Percentiles rank a stretch among this genome's conserved stretches.
These are phyloP conservation scores for Psittacula derbiana DNA, from an alignment of 2,797 vertebrate genomes.

Conservation along the genomic window DNA sequence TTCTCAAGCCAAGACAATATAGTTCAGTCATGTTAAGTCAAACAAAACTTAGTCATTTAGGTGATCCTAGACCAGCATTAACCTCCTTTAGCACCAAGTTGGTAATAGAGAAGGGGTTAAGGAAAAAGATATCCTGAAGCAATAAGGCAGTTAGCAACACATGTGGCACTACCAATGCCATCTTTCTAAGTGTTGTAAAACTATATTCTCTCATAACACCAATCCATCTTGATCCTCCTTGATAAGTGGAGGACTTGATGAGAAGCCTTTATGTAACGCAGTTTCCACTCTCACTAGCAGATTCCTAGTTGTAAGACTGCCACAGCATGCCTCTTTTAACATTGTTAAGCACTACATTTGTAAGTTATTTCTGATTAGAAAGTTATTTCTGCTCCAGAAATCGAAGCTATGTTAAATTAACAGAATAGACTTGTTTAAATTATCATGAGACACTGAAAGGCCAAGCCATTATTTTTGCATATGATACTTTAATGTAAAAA, in stretches of 20 bases:
- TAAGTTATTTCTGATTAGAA: not conserved
- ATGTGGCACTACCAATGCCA: not conserved
- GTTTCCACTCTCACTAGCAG: not conserved
- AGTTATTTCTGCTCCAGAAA: not conserved
- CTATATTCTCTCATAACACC: not conserved
- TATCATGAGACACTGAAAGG: slow-evolving; percentile 30
- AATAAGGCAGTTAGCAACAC: not conserved
- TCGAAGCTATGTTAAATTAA: not conserved
- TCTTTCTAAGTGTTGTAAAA: not conserved
- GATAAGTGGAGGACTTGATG: not conserved
- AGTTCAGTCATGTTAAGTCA: not conserved
- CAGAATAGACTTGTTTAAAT: slow-evolving; percentile 1
- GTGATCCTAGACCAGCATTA: not conserved
- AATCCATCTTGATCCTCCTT: not conserved
- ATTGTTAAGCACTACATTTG: not conserved
- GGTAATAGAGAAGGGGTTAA: not conserved
- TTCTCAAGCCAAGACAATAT: not conserved
- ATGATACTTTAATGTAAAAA: slow-evolving; percentile 47
- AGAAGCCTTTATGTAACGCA: not conserved
- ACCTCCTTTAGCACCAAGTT: not conserved
- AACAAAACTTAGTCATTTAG: not conserved
- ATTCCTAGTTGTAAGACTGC: not conserved
- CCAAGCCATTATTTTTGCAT: slow-evolving; percentile 31
- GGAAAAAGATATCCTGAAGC: not conserved
- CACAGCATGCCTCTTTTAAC: not conserved